phyloP scores from a whole-genome alignment of 2,113 vertebrate genomes.

The Lontra canadensis region DNA sequence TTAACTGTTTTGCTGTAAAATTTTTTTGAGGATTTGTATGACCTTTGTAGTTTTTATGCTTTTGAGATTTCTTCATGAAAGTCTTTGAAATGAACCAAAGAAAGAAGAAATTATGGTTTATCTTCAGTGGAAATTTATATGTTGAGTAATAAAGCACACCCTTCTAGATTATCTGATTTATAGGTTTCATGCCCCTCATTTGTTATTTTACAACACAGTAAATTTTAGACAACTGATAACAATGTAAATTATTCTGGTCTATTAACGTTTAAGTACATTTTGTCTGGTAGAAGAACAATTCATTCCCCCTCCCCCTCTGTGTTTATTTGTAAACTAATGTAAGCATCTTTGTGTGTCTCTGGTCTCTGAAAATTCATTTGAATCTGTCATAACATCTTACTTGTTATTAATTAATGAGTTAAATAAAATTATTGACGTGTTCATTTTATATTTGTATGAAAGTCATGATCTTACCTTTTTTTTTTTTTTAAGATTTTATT shows the following conservation, averaged over 20 bases:
- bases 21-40: not conserved
- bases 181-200: not conserved
- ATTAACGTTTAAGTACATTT: not conserved
- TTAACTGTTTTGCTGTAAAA: not conserved
- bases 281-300: not conserved
- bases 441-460: not conserved
- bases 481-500: not conserved
- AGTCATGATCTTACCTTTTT: not conserved
- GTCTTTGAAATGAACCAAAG: not conserved
- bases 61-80: not conserved
- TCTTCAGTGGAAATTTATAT: not conserved
- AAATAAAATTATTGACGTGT: constrained; percentile 1
- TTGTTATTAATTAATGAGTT: not conserved
- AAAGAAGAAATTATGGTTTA: not conserved
- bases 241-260: constrained; percentile 2
- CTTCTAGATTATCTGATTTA: constrained; percentile 22
- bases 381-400: not conserved
- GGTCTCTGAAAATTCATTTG: not conserved
- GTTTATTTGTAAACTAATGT: constrained; percentile 28
- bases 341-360: not conserved
- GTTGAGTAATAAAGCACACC: not conserved
- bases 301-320: not conserved
- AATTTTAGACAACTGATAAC: not conserved
- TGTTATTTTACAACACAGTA: constrained; percentile 38
- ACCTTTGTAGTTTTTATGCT: not conserved